Conservation (phyloP, 2,113 vertebrate species). For the Empidonax alnorum region DNA sequence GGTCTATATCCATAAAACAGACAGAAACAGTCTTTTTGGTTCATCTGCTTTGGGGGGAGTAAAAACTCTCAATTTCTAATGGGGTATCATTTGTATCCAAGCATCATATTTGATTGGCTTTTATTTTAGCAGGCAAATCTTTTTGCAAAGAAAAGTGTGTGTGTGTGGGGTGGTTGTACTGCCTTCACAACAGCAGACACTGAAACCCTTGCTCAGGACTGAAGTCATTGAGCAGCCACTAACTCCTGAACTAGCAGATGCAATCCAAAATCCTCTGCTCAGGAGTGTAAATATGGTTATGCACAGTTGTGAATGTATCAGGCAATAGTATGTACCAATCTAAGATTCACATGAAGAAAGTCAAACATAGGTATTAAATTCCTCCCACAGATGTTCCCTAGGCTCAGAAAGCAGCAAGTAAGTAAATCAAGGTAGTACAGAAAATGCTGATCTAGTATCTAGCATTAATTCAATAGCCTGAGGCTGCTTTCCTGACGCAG, state of each 20-base stretch:
- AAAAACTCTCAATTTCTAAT: background rate
- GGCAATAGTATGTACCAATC: background rate
- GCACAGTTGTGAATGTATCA: background rate
- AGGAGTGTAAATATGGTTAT: background rate
- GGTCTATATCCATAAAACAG: background rate
- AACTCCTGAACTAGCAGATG: background rate
- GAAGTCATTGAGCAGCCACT: background rate
- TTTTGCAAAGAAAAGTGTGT: background rate
- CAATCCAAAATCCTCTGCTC: background rate
- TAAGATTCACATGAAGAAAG: background rate
- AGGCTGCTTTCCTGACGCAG: background rate
- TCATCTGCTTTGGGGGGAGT: background rate
- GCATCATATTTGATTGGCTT: background rate
- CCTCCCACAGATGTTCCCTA: background rate
- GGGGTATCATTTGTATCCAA: background rate
- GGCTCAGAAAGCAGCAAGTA: background rate
- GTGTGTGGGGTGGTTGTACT: fast-evolving
- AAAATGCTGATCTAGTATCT: background rate
- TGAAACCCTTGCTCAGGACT: background rate
- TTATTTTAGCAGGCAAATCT: background rate
- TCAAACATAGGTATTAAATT: background rate
- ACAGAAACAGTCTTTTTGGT: background rate
- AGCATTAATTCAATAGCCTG: background rate
- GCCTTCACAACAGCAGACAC: background rate
- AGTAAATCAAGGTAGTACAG: background rate